Base-by-base conservation (phyloP, 2,888 invertebrate species). In the Panorpa germanica region DNA sequence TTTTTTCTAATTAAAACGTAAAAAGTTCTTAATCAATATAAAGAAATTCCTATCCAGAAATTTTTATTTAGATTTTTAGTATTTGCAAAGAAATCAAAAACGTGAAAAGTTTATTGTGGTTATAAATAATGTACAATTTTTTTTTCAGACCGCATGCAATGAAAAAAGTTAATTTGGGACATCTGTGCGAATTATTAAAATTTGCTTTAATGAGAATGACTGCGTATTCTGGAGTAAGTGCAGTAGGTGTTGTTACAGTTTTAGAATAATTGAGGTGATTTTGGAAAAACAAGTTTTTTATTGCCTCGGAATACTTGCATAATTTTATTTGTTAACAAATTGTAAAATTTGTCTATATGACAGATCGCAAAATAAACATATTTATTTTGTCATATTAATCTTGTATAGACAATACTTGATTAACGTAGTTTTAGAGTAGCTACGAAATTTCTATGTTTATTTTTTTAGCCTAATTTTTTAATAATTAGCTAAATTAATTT, bases 131-230 rank as follows among this genome's bases (percentile, higher is more conserved):
- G 3, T 17, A 5, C 18, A 6, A n/a, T 4, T 11, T 12, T 29
- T 30, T 30, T 55, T 60, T 33, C 55, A 66, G 67, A 40, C 70
- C 77, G 1, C 61, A 61, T 28, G 65, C 75, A 2, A 72, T 83
- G 74, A 67, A 68, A 43, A 70, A 70, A 45, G 61, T 80, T 39
- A 63, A 71, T 2, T 48, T 76, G 18, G 74, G 81, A 37, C 71
- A 77, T 45, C 60, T 90, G 9, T 75, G 76, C 50, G 71, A 71
- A 39, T 61, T 90, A 36, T 61, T 93, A 12, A 73, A 70, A 44
- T 74, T 72, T 52, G 81, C 85, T 3, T 57, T 85, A 31, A 70
- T 74, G 37, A 59, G 83, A 41, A 82, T 91, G 78, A 71, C 71
- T 46, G 69, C 67, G 42, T 62, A 76, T 33, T 68, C 70, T 46